Base-by-base conservation (phyloP, 2,888 invertebrate genomes). In the Ceriagrion tenellum region DNA sequence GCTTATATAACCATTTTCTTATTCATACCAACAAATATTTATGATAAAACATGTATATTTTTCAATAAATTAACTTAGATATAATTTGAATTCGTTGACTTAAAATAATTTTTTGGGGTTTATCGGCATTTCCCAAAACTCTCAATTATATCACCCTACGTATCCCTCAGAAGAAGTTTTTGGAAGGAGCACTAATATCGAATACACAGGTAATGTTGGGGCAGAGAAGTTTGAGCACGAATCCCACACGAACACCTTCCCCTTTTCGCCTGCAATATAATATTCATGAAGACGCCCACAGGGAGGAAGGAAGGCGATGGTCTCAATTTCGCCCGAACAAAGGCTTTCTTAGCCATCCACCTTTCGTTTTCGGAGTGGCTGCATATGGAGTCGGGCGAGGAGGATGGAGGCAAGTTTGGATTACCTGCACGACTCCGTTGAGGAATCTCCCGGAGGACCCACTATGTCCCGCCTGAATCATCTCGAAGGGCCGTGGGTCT, bases 281-380 rank as follows among this genome's bases (percentile, higher is more conserved):
- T 69, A 69, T 69, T 69, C 69, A 69, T 69, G 69, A n/a, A 20
- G 23, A n/a, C 69, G 12, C 69, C 3, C 69, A 2, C 23, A 12
- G 69, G 59, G 13, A 20, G 20, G 18, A 69, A 69, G 69, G 69
- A 3, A 26, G 1, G 26, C 26, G 26, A 69, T 23, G 23, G 69
- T n/a, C 69, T 69, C 69, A 69, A 69, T 69, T 69, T 20, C 69
- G 69, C 69, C 69, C 69, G 10, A 63, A 69, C 69, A 69, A 69
- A 69, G 26, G 69, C 23, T 20, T 69, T 69, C 20, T 69, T 69
- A 12, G 23, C 69, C 69, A 69, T 69, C 23, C 69, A 69, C 69
- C 69, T 69, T 69, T 69, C 69, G 69, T 69, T 69, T 69, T 69
- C 69, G 10, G 69, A 69, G 69, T 69, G 69, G 69, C 69, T 69